Conservation (phyloP, 2,797 vertebrate genomes). For the Apogon hyalosoma region DNA sequence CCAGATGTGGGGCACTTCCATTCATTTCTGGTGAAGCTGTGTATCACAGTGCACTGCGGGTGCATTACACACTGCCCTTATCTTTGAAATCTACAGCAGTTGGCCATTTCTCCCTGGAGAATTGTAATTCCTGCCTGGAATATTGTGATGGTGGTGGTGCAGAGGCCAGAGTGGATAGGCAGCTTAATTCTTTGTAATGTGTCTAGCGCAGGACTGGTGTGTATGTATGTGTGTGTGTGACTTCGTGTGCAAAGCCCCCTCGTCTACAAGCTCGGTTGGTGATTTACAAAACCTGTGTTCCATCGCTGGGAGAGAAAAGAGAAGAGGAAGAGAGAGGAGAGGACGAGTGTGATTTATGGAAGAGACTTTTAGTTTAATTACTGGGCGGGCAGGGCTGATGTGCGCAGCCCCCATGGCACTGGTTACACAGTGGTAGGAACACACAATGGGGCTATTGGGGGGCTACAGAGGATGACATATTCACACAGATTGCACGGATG, state of each 20-base stretch:
- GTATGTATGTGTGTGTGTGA: neutral
- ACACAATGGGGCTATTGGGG: constrained; percentile 31
- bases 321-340: constrained; percentile 45
- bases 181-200: constrained; percentile 62
- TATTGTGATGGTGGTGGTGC: constrained; percentile 12
- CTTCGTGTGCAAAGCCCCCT: constrained; percentile 22
- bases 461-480: constrained; percentile 40
- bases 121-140: constrained; percentile 50
- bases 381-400: constrained; percentile 73
- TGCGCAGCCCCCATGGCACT: constrained; percentile 65
- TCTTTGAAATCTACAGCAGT: constrained; percentile 44
- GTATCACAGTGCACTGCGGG: constrained; percentile 20
- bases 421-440: constrained; percentile 53
- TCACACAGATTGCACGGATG: constrained; percentile 27
- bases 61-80: constrained; percentile 30
- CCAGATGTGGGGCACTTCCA: constrained; percentile 26
- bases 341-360: constrained; percentile 82
- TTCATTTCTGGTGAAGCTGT: constrained; percentile 11
- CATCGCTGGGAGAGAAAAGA: constrained; percentile 57
- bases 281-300: constrained; percentile 78
- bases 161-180: constrained; percentile 33
- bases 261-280: constrained; percentile 49
- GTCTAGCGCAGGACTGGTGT: constrained; percentile 15
- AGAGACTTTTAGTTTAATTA: constrained; percentile 87
- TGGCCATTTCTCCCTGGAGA: constrained; percentile 39